Evolutionary conservation across 2,888 invertebrate genomes (phyloP).

Genomic region (Gibbula magus): DNA sequence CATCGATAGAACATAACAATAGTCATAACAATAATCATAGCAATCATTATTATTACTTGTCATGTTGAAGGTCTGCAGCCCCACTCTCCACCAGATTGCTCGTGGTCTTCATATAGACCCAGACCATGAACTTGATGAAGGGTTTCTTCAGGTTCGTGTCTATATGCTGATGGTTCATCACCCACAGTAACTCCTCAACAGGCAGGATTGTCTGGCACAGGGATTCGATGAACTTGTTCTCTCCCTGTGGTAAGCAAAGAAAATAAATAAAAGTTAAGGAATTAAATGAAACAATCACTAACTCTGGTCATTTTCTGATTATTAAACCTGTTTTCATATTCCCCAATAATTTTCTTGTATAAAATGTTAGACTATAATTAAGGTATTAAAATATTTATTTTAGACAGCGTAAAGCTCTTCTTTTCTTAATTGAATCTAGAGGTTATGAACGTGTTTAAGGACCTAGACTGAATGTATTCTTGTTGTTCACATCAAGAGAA

Average conservation of each 20-base stretch:
- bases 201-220: slow-evolving; percentile 74
- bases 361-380: no score
- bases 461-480: no score
- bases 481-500: no score
- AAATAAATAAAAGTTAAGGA: background rate
- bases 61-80: slow-evolving; percentile 72
- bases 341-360: no score
- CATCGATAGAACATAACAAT: no score
- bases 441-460: no score
- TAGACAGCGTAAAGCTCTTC: no score
- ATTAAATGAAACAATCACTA: background rate
- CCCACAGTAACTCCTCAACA: slow-evolving; percentile 72
- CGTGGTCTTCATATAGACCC: slow-evolving; percentile 72
- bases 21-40: background rate
- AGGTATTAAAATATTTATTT: no score
- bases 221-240: slow-evolving; percentile 75
- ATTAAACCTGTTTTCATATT: no score
- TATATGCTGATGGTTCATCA: slow-evolving; percentile 69
- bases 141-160: slow-evolving; percentile 70
- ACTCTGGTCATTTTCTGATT: no score
- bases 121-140: slow-evolving; percentile 72
- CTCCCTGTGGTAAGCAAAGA: slow-evolving; percentile 58
- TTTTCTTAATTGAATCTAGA: no score
- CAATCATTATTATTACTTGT: slow-evolving; percentile 54
- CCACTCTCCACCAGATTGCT: slow-evolving; percentile 70